Evolutionary conservation across 1,140 invertebrate genomes (phyloP).

Genomic region (Argopecten irradians): DNA sequence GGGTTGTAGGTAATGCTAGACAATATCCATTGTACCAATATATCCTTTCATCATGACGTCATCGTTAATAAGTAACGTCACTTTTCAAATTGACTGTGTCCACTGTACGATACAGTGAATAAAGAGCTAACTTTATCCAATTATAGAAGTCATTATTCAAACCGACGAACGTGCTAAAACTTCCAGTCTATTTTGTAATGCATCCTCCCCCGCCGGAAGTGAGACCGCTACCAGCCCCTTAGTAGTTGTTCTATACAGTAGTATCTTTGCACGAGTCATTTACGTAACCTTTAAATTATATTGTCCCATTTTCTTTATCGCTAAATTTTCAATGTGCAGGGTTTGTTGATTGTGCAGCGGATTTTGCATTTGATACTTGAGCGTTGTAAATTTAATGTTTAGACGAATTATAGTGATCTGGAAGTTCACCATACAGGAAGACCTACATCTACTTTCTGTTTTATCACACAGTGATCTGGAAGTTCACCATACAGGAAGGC

Average conservation of each 20-base stretch:
- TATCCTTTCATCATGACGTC: background rate
- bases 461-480: background rate
- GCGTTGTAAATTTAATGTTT: background rate
- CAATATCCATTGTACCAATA: background rate
- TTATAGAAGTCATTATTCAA: background rate
- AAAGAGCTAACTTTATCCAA: background rate
- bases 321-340: background rate
- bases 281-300: background rate
- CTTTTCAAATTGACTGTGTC: background rate
- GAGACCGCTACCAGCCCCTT: background rate
- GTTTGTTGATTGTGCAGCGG: background rate
- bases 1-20: background rate
- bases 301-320: constrained; percentile 10
- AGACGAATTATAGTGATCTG: background rate
- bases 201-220: background rate
- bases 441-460: constrained; percentile 3
- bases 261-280: background rate
- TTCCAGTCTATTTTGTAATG: too few relatives aligned
- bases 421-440: background rate
- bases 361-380: background rate
- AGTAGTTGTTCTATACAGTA: too few relatives aligned
- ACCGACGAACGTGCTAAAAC: background rate
- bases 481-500: background rate
- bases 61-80: constrained; percentile 16
- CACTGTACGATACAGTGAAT: background rate